Base-by-base conservation (phyloP, 2,888 invertebrate genomes). In the Oligia fasciuncula region DNA sequence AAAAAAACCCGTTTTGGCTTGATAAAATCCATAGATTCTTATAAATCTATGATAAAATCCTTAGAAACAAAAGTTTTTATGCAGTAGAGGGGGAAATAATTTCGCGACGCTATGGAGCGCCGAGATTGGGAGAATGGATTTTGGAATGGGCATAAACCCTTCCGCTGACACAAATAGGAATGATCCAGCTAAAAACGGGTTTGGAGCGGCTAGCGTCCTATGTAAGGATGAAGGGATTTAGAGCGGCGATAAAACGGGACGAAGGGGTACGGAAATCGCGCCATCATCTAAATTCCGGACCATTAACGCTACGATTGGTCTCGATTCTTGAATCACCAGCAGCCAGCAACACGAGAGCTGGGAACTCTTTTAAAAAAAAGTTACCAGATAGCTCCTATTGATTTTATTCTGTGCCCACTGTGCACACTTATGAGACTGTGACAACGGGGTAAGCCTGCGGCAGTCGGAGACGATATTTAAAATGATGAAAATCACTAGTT, bases 251-350 rank as follows among this genome's bases (percentile, higher is more conserved):
- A 89, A 88, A 88, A 87, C 77, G 88, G 85, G 86, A 84, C 83
- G 85, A 85, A 90, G 81, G 88, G 89, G 85, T 89, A 85, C 88
- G 91, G 90, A 93, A 93, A 93, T 92, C 87, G 88, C 77, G 88
- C 91, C 92, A 93, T 93, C 92, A 90, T 89, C 87, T 86, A 87
- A 87, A 91, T 92, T 91, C 92, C 92, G 90, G 87, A 11, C 90
- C 90, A 91, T 92, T 92, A 91, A 82, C 84, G 79, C 67, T 83
- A 72, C 62, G 81, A 82, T 73, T 72, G 78, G 66, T 73, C 77
- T 75, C 81, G 74, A 84, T 80, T 80, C 54, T 73, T 69, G 73
- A 84, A 82, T 81, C 73, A 73, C 49, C n/a, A 80, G 68, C 57
- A 83, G 72, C 17, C 40, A 70, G 66, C 57, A 40, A 63, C 35